Conservation (phyloP, 35 echinoderm and acorn worm genomes). For the Apostichopus californicus region DNA sequence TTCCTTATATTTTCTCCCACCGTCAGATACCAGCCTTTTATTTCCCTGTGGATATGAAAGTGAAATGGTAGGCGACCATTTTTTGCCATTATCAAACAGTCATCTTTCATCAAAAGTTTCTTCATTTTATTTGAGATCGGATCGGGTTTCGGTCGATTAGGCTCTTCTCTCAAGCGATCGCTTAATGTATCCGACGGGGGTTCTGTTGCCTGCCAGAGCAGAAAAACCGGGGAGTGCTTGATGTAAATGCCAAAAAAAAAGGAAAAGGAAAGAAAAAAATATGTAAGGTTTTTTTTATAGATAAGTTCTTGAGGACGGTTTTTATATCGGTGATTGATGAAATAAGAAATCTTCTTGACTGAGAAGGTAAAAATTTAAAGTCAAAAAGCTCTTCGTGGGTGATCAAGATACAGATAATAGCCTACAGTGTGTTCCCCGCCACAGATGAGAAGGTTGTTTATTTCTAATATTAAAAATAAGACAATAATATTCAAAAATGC, state of each 20-base stretch:
- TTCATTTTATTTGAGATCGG: background rate
- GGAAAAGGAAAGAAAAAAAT: no score
- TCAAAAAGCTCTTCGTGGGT: background rate
- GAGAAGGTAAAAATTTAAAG: background rate
- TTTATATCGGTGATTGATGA: background rate
- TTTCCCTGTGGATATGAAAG: background rate
- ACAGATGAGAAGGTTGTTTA: background rate
- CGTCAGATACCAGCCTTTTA: no score
- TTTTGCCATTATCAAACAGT: background rate
- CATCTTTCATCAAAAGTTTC: conserved; percentile 18
- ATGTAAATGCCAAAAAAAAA: background rate
- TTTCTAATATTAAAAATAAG: background rate
- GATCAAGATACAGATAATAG: background rate
- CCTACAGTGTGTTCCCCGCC: background rate
- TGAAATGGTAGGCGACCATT: background rate
- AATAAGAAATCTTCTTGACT: background rate
- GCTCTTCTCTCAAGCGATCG: conserved; percentile 15
- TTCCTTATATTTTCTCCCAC: no score
- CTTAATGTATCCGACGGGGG: conserved; percentile 1
- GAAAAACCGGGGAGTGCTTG: background rate
- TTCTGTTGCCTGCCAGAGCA: background rate
- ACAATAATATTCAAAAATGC: background rate
- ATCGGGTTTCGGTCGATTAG: conserved; percentile 12
- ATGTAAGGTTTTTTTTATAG: background rate
- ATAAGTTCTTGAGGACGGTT: background rate